phyloP scores from a whole-genome alignment of 2,113 vertebrate genomes.

The Catharus bicknelli region DNA sequence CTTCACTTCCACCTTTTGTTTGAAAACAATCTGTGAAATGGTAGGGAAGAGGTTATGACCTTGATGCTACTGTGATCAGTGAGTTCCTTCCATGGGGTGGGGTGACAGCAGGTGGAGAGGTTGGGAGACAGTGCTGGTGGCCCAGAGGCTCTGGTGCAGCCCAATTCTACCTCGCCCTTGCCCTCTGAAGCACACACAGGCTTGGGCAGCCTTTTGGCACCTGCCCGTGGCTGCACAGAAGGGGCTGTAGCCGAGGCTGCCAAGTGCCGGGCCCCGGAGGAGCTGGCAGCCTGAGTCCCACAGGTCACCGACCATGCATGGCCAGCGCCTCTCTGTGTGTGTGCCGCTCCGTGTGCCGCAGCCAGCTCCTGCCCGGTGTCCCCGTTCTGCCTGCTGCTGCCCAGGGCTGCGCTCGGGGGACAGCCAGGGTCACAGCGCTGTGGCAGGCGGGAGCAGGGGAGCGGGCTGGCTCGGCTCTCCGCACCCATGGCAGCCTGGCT shows the following conservation, averaged over 20 bases:
- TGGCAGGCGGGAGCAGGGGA: background rate
- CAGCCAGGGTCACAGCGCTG: background rate
- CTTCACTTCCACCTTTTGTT: background rate
- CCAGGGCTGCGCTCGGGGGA: background rate
- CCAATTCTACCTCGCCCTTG: background rate
- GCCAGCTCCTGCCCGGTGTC: background rate
- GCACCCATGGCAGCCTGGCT: background rate
- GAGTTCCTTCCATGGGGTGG: background rate
- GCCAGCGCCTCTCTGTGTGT: accelerated
- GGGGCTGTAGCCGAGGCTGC: background rate
- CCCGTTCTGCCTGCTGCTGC: background rate
- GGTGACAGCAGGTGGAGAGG: background rate
- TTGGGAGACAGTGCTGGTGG: background rate
- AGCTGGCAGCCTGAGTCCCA: constrained; percentile 25
- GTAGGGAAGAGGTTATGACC: background rate
- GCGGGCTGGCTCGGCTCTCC: background rate
- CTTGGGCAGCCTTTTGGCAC: background rate
- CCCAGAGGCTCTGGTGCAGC: background rate
- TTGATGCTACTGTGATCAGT: background rate
- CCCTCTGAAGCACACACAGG: background rate
- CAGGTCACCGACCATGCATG: constrained; percentile 53
- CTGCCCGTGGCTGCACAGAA: constrained; percentile 10
- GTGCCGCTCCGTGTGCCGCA: background rate
- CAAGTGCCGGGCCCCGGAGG: background rate
- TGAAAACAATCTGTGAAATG: background rate